Percentiles rank a stretch among this genome's conserved stretches.
Conservation (phyloP, 1,140 invertebrate species). For the Monomorium pharaonis region DNA sequence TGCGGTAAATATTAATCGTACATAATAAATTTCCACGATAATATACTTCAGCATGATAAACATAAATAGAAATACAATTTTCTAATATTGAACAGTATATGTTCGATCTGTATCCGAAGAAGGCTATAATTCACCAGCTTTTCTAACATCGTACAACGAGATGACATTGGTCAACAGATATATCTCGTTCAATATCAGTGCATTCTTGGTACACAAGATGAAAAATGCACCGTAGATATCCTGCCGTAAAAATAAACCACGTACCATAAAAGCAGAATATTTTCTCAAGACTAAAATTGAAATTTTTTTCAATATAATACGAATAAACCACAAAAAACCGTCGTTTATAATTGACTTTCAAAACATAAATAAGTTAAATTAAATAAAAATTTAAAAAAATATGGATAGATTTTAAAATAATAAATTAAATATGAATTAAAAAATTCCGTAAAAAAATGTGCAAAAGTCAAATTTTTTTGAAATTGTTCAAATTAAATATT, state of each 20-base stretch:
- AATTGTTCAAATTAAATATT: no score
- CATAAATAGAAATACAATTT: no score
- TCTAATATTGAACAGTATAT: neutral
- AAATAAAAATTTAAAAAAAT: no score
- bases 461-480: no score
- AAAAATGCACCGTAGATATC: constrained; percentile 17
- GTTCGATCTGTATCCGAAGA: neutral
- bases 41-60: neutral
- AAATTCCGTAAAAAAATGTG: no score
- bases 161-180: neutral
- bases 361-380: neutral
- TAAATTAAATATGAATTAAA: no score
- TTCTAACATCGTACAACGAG: neutral
- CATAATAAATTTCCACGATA: neutral
- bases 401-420: no score
- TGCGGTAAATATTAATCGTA: neutral
- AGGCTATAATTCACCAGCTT: neutral
- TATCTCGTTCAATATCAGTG: neutral
- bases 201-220: neutral
- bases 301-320: neutral
- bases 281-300: neutral
- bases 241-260: constrained; percentile 6
- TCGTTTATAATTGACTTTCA: neutral
- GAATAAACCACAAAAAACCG: neutral
- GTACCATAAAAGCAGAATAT: neutral